These are phyloP conservation scores for Harpalus rubripes DNA, from an alignment of 2,888 invertebrate species.

Conservation along the genomic window DNA sequence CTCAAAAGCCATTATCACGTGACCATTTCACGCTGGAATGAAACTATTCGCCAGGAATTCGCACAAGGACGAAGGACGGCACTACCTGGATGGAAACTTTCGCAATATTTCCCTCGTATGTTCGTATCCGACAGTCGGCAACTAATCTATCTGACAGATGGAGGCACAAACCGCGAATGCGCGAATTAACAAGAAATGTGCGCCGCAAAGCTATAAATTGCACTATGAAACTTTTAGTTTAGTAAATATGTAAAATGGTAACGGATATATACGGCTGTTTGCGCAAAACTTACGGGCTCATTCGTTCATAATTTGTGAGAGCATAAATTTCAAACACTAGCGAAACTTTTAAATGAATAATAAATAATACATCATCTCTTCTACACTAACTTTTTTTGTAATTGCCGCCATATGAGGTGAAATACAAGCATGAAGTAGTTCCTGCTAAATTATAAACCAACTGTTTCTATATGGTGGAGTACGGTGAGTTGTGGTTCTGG, in stretches of 20 bases:
- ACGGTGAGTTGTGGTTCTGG: no score
- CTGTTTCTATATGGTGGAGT: no score
- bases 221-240: constrained; percentile 50
- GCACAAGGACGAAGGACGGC: background rate
- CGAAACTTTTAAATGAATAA: background rate
- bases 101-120: background rate
- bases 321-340: background rate
- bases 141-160: background rate
- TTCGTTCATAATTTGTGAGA: background rate
- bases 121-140: no score
- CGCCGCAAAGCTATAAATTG: constrained; percentile 4
- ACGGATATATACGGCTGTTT: background rate
- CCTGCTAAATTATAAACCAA: no score
- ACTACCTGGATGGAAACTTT: background rate
- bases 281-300: constrained; percentile 2
- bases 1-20: background rate
- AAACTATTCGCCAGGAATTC: background rate
- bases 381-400: background rate
- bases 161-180: constrained; percentile 16
- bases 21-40: background rate
- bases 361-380: background rate
- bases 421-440: background rate
- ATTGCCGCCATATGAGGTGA: background rate
- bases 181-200: constrained; percentile 51
- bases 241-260: constrained; percentile 48